A percentile compares a stretch with the other conserved stretches of the same genome.
phyloP scores from a whole-genome alignment of 2,888 invertebrate species.

The Apamea epomidion region DNA sequence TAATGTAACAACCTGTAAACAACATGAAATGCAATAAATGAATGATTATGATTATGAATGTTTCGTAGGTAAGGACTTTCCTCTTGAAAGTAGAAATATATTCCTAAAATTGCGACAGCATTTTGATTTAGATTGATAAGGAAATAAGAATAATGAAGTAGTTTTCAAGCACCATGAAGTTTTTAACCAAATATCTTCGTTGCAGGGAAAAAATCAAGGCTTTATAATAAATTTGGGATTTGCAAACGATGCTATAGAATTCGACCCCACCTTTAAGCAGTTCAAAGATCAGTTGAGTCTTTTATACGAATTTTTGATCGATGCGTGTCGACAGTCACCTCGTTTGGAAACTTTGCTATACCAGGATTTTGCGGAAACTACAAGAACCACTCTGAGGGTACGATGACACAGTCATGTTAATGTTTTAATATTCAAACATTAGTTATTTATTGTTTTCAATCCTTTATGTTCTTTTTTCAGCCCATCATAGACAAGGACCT shows the following conservation, averaged over 20 bases:
- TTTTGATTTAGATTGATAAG: neutral
- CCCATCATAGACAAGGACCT: constrained; percentile 94
- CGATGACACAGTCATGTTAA: neutral
- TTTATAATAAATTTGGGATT: constrained; percentile 92
- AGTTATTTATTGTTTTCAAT: neutral
- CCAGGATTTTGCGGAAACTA: constrained; percentile 89
- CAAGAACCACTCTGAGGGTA: constrained; percentile 77
- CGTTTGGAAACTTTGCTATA: constrained; percentile 95
- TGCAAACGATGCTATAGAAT: constrained; percentile 91
- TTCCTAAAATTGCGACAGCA: neutral
- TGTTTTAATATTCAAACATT: neutral
- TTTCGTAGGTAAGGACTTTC: neutral
- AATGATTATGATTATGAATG: no score
- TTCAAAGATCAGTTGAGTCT: constrained; percentile 93
- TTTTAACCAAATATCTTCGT: constrained; percentile 9
- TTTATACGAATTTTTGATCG: constrained; percentile 94
- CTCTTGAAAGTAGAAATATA: neutral
- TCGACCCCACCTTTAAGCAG: constrained; percentile 94
- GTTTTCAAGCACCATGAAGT: neutral
- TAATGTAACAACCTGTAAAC: no score
- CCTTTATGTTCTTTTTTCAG: constrained; percentile 78
- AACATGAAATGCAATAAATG: no score
- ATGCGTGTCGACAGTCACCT: constrained; percentile 93
- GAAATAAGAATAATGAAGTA: no score
- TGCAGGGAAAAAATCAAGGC: constrained; percentile 92